A percentile compares a stretch with the other conserved stretches of the same genome.
Evolutionary conservation across 2,113 vertebrate species (phyloP).

Genomic region (Balaeniceps rex): DNA sequence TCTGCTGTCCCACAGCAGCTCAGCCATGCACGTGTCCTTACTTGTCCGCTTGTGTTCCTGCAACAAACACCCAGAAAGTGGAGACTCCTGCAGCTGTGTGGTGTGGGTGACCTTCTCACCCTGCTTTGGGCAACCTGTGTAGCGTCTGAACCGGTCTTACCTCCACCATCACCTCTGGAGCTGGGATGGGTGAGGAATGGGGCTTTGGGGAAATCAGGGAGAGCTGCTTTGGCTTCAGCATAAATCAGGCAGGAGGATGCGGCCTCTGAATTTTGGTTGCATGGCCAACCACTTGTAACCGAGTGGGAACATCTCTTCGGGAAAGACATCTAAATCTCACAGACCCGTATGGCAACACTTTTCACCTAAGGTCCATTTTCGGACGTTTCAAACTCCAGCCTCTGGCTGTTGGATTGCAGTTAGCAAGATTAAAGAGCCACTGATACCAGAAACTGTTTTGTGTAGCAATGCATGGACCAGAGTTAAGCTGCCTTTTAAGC

Average conservation of each 20-base stretch:
- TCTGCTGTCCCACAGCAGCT: neutral
- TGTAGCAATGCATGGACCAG: neutral
- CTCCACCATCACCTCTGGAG: neutral
- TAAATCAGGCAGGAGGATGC: neutral
- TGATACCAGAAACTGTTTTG: neutral
- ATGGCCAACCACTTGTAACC: neutral
- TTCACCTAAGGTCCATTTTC: neutral
- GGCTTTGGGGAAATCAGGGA: neutral
- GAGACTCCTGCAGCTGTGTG: neutral
- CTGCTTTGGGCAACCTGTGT: neutral
- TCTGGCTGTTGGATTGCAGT: neutral
- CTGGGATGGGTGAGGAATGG: neutral
- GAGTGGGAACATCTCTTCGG: neutral
- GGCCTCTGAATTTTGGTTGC: neutral
- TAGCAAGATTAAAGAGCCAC: neutral
- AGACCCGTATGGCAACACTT: neutral
- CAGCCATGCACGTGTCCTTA: rapidly evolving
- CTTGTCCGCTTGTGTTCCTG: neutral
- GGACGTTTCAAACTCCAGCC: neutral
- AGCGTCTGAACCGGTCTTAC: neutral
- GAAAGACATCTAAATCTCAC: neutral
- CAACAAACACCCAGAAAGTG: no score
- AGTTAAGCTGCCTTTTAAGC: neutral
- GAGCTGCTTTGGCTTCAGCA: neutral
- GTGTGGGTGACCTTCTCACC: neutral